Conservation (phyloP, 2,888 invertebrate genomes). For the Priocnemis perturbator region DNA sequence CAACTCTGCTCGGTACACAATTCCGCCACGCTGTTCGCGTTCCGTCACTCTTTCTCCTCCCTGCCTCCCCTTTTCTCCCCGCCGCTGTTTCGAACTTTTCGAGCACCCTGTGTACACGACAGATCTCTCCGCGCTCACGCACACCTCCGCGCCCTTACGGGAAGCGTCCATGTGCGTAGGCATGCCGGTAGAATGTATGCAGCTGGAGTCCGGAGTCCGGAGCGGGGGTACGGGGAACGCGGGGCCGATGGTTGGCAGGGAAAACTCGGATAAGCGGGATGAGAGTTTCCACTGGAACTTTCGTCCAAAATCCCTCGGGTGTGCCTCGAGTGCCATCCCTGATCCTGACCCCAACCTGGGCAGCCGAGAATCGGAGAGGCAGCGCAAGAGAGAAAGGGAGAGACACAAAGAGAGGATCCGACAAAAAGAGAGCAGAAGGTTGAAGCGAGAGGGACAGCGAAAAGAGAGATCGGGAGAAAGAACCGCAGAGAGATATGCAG, state of each 20-base stretch:
- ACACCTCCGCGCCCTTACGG: neutral
- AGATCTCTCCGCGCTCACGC: conserved; percentile 16
- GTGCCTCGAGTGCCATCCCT: conserved; percentile 41
- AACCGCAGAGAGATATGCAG: neutral
- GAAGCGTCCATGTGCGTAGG: too few species aligned
- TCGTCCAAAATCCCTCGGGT: conserved; percentile 52
- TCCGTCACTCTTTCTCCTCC: too few species aligned
- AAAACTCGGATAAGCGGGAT: conserved; percentile 46
- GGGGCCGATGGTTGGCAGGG: neutral
- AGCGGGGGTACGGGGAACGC: conserved; percentile 1
- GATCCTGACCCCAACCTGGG: conserved; percentile 36
- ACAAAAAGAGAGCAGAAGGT: neutral
- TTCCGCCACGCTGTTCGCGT: too few species aligned
- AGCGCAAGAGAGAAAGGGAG: neutral
- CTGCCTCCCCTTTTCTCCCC: neutral
- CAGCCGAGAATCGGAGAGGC: conserved; percentile 18
- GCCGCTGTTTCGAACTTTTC: conserved; percentile 22
- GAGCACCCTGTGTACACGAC: conserved; percentile 24
- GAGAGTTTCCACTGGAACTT: conserved; percentile 45
- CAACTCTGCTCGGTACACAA: too few species aligned
- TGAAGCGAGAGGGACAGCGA: neutral
- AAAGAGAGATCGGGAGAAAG: conserved; percentile 5
- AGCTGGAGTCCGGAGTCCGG: conserved; percentile 11
- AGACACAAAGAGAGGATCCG: neutral
- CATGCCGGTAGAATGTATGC: conserved; percentile 22